Percentiles rank a stretch among this genome's conserved stretches.
phyloP scores from a whole-genome alignment of 2,113 vertebrate species.

The Camarhynchus parvulus region DNA sequence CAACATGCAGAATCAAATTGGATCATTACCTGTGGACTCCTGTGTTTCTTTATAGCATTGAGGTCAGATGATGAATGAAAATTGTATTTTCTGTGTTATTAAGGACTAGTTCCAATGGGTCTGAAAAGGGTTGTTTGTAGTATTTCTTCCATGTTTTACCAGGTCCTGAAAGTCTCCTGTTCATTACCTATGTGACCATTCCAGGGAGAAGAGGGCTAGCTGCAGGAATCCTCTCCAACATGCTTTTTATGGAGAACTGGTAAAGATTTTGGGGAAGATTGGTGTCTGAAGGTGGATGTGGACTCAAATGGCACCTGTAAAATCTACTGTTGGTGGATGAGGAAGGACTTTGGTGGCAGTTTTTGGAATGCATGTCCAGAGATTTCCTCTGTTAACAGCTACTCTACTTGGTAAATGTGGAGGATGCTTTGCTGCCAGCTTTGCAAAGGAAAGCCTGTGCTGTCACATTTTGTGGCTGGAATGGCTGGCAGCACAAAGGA shows the following conservation, averaged over 20 bases:
- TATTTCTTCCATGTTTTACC: neutral
- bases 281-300: neutral
- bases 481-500: neutral
- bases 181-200: neutral
- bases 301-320: neutral
- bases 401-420: neutral
- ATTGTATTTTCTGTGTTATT: neutral
- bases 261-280: neutral
- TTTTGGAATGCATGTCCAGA: neutral
- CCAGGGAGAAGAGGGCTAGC: neutral
- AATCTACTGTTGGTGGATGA: neutral
- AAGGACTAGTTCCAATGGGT: neutral
- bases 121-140: neutral
- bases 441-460: neutral
- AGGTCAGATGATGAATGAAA: neutral
- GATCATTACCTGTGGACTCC: neutral
- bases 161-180: neutral
- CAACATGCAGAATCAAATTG: slow-evolving; percentile 25
- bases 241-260: neutral
- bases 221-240: neutral
- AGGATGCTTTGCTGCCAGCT: neutral
- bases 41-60: slow-evolving; percentile 18
- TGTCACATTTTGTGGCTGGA: neutral
- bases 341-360: neutral
- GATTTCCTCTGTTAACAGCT: neutral